phyloP scores from a whole-genome alignment of 2,888 invertebrate genomes.

The Patella caerulea region DNA sequence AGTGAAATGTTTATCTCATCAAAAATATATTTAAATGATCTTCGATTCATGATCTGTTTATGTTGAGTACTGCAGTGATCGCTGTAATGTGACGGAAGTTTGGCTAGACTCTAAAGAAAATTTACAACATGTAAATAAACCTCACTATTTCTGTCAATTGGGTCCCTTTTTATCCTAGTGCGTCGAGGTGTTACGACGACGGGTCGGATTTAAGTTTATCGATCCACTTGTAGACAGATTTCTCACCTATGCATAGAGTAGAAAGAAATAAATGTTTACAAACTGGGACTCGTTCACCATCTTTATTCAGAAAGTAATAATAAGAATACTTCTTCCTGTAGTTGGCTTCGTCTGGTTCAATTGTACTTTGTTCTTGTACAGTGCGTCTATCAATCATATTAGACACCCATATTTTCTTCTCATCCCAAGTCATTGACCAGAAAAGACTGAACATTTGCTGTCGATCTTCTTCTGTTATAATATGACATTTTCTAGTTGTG shows the following conservation, averaged over 20 bases:
- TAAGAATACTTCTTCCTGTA: no score
- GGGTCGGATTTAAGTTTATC: background rate
- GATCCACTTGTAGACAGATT: slow-evolving; percentile 2
- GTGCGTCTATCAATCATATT: background rate
- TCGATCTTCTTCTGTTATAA: background rate
- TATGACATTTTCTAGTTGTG: background rate
- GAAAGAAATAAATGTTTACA: slow-evolving; percentile 1
- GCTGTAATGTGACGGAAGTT: slow-evolving; percentile 14
- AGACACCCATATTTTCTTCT: background rate
- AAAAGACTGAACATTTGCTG: background rate
- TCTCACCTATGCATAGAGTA: background rate
- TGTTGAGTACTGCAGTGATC: background rate
- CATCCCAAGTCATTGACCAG: slow-evolving; percentile 7
- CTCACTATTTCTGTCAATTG: background rate
- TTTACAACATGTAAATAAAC: background rate
- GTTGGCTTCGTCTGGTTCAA: background rate
- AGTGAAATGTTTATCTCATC: slow-evolving; percentile 19
- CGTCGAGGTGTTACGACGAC: background rate
- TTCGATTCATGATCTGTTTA: background rate
- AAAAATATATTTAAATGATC: slow-evolving; percentile 1
- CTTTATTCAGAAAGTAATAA: background rate
- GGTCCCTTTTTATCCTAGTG: background rate
- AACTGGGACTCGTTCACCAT: background rate
- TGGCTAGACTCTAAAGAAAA: slow-evolving; percentile 14
- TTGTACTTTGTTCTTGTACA: background rate